Evolutionary conservation across 35 echinoderm and acorn worm species (phyloP), one percentile per base, ranked within the genome.

Genomic region (Lytechinus pictus): DNA sequence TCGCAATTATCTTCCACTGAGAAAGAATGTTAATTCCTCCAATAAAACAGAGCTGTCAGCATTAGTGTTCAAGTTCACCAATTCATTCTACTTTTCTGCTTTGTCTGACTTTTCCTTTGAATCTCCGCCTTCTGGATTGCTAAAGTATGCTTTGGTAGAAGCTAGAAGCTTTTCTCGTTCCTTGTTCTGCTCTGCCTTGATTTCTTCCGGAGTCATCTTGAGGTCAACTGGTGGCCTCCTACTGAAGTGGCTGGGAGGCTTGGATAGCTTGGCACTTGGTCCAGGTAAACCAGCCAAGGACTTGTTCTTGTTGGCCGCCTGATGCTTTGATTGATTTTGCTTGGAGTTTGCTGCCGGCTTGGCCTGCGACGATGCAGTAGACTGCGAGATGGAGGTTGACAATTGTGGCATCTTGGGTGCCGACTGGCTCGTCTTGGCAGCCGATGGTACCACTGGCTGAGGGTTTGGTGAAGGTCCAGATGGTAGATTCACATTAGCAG

Each of bases 131-230:
- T 16, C n/a, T 93, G 52, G 54, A 24, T 93, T 53, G 28, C 72
- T 86, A 72, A 98, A 98, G 93, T 95, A 98, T 29, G 96, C 96
- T 60, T 98, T 98, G 9, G 97, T 96, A 28, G 97, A 98, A 5
- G 97, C 96, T 54, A 98, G 28, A 52, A 98, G 79, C 10, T 94
- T 95, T 61, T 94, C 96, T 57, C 96, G 94, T 54, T 98, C 97
- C 91, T 91, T 96, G 57, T 94, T 90, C 89, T 97, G 95, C 54
- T 94, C 94, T 55, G 97, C 94, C 87, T 96, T 97, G 27, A 95
- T 54, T 54, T 95, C 96, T 54, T 98, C 97, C 0, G 95, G 91
- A 1, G 96, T 95, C 33, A 96, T 57, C 95, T 95, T 94, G n/a
- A 89, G 86, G 66, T 96, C 86, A 14, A 93, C 58, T 24, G 13